Conservation (phyloP, 2,113 vertebrate species). For the Bubalus kerabau region DNA sequence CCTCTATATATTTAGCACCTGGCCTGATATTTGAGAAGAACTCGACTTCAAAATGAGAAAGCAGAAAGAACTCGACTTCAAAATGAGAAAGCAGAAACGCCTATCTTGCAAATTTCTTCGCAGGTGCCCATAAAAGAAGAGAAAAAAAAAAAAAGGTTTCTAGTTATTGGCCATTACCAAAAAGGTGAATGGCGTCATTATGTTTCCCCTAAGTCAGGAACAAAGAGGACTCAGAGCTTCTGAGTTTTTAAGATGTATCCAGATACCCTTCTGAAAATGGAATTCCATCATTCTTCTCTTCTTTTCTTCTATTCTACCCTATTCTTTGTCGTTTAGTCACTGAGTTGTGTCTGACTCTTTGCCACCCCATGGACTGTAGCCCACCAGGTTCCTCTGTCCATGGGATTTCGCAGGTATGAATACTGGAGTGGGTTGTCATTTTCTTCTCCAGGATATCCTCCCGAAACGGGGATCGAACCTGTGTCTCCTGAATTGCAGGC, state of each 20-base stretch:
- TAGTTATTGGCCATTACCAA: background rate
- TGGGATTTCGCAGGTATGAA: background rate
- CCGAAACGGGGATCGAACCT: background rate
- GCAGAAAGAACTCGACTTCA: background rate
- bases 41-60: background rate
- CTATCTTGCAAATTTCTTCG: background rate
- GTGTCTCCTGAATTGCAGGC: background rate
- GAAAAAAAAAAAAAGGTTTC: background rate
- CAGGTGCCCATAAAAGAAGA: background rate
- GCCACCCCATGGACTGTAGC: background rate
- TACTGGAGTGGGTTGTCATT: background rate
- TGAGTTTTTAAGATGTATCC: background rate
- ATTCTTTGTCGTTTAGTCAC: background rate
- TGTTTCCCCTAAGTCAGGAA: background rate
- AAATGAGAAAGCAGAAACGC: background rate
- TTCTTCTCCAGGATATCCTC: background rate
- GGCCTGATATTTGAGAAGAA: background rate
- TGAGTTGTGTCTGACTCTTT: background rate
- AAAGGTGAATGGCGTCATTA: background rate
- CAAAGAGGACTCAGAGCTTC: slow-evolving; percentile 3
- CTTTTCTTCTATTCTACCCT: background rate
- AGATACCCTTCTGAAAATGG: background rate
- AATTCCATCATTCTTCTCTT: background rate
- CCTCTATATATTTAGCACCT: slow-evolving; percentile 9
- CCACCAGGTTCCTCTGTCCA: background rate